Base-by-base conservation (phyloP, 2,888 invertebrate species). In the Caenorhabditis angaria region DNA sequence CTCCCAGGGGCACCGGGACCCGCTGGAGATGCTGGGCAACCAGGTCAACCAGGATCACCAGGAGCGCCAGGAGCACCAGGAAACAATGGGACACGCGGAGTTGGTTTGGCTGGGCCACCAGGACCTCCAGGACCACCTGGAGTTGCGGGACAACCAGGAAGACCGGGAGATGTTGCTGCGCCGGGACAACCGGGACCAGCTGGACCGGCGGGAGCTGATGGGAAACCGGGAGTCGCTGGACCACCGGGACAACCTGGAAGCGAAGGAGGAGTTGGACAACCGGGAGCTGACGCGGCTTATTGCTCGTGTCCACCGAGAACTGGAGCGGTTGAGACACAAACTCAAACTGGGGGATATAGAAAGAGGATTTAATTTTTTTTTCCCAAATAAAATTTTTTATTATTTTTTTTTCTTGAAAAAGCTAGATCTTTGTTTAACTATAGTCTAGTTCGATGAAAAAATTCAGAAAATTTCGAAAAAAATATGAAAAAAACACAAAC, bases 11-110 rank as follows among this genome's bases (percentile, higher is more conserved):
- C 77, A 60, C 70, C 70, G 10, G 84, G 84, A 77, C 75, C 72
- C 59, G 65, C 73, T 48, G 84, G 84, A 73, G 72, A 76, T 22
- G 68, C 67, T 47, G 83, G 81, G 60, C 65, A 56, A 3, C 63
- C 67, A 27, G 81, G 81, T 69, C 41, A 66, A 35, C 69, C 63
- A 51, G 82, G 81, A 63, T 55, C 62, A 14, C 61, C 70, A 32
- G 83, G 83, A 66, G 61, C 66, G 76, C 92, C 92, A 88, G 93
- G 94, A 93, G 90, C 65, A 12, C 76, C 74, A 62, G 83, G 81
- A 69, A 63, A 73, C 54, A 75, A 73, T 60, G 78, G 78, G 64
- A 64, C 67, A 61, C 70, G 73, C 35, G 70, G 74, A 61, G 48
- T 25, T 22, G 80, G 80, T 65, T 53, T 53, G n/a, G 62, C 67